Evolutionary conservation across 2,113 vertebrate species (phyloP), one percentile per base, ranked within the genome.

Genomic region (Prietella phreatophila): DNA sequence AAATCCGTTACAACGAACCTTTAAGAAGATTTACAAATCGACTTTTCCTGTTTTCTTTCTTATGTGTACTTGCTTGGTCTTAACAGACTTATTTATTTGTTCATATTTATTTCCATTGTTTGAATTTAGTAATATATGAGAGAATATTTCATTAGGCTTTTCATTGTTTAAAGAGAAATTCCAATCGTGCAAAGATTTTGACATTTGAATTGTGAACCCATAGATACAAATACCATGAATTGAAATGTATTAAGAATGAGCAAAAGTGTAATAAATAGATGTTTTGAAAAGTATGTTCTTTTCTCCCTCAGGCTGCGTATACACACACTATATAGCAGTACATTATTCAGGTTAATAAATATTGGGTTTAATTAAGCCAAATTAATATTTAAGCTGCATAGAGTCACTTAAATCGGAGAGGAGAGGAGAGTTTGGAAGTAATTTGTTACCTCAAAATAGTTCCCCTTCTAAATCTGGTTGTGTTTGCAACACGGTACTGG

Each of bases 71-170:
- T 39, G 39, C 47, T 79, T 50, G 75, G 19, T 78, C 27, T 25
- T 27, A 50, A 78, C 75, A 4, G 14, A 33, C 13, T 30, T 67
- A 83, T 83, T 83, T 83, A 83, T 83, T 83, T 27, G 3, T 47
- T 67, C 8, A 30, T 83, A 83, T 83, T 83, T 83, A 83, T 83
- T 83, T 15, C 22, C 27, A 9, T 67, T 5, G 19, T 11, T 17
- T 83, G 19, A 67, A 1, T 30, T 30, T 20, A 47, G 3, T 27
- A 67, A 67, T 67, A 30, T 63, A 17, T 65, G 33, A 81, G 6
- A 58, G 15, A 36, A 20, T 2, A 39, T 39, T 39, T 39, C 30
- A 82, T 61, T 61, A 2, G 33, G 39, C 2, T 20, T 25, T 39
- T 60, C 27, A 55, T 53, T 30, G 7, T 55, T 19, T 6, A 80